phyloP scores from a whole-genome alignment of 2,113 vertebrate genomes.

The Syngnathus floridae region DNA sequence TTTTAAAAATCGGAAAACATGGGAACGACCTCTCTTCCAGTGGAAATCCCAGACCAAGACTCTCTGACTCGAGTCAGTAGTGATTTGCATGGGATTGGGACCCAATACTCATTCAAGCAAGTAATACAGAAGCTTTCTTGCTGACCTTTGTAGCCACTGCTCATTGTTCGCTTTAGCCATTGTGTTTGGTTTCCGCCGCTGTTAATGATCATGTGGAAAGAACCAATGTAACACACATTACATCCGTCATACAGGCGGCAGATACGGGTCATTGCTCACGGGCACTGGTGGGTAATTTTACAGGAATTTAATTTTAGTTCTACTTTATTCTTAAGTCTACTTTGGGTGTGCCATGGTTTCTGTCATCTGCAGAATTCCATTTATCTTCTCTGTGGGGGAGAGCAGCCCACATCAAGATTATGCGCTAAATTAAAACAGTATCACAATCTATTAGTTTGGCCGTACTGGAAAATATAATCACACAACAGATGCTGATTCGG shows the following conservation, averaged over 20 bases:
- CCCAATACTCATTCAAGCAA: constrained; percentile 8
- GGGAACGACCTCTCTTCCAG: constrained; percentile 49
- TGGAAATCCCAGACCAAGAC: constrained; percentile 24
- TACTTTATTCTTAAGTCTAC: constrained; percentile 5
- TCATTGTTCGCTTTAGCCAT: constrained; percentile 51
- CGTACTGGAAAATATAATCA: constrained; percentile 54
- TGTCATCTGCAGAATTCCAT: constrained; percentile 13
- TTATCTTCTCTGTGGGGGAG: constrained; percentile 23
- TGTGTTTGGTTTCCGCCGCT: constrained; percentile 58
- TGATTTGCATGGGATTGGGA: constrained; percentile 25
- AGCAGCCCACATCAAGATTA: constrained; percentile 24
- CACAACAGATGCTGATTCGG: constrained; percentile 43
- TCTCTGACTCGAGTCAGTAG: constrained; percentile 20
- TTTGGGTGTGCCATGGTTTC: neutral
- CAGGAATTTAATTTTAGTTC: neutral
- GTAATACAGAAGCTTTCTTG: constrained; percentile 17
- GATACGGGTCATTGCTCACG: constrained; percentile 3
- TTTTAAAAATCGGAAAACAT: constrained; percentile 51
- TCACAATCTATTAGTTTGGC: constrained; percentile 45
- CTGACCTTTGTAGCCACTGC: constrained; percentile 29
- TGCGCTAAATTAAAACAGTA: constrained; percentile 40
- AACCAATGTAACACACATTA: constrained; percentile 33
- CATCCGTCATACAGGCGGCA: neutral
- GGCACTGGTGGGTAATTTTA: neutral
- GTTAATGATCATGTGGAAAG: constrained; percentile 37